A percentile compares a stretch with the other conserved stretches of the same genome.
Evolutionary conservation across 2,888 invertebrate species (phyloP).

Genomic region (Galerucella nymphaeae): DNA sequence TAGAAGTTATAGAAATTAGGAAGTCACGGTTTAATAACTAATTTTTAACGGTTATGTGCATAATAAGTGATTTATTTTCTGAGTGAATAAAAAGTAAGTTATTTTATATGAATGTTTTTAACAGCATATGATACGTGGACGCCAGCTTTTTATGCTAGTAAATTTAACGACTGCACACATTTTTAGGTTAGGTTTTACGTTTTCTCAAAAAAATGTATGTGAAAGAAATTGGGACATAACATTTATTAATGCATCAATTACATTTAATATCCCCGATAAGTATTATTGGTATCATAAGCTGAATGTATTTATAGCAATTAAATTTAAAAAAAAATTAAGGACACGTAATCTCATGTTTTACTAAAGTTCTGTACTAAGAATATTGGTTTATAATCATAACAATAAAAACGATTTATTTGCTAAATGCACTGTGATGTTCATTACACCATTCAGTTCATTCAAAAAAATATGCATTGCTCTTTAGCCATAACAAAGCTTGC

Average conservation of each 20-base stretch:
- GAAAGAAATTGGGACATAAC: background rate
- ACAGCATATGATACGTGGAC: constrained; percentile 6
- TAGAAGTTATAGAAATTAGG: background rate
- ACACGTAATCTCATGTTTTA: constrained; percentile 6
- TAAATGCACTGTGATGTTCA: background rate
- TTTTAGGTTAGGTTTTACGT: constrained; percentile 29
- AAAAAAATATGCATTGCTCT: too few species aligned
- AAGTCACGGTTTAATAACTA: constrained; percentile 18
- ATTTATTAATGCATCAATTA: background rate
- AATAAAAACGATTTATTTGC: background rate
- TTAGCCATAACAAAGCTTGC: too few species aligned
- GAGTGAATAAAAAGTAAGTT: constrained; percentile 26
- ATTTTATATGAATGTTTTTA: background rate
- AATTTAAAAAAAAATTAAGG: background rate
- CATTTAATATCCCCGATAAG: background rate
- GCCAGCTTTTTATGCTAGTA: constrained; percentile 23
- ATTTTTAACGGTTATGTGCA: constrained; percentile 31
- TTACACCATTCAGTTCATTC: too few species aligned
- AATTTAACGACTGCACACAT: constrained; percentile 12
- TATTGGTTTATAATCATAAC: background rate
- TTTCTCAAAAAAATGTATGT: constrained; percentile 8
- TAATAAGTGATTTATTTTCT: constrained; percentile 21
- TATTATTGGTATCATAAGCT: background rate
- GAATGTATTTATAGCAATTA: background rate
- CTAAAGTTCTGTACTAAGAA: background rate